These are phyloP conservation scores for Thymelicus lineola DNA, from an alignment of 2,888 invertebrate genomes.

Conservation along the genomic window DNA sequence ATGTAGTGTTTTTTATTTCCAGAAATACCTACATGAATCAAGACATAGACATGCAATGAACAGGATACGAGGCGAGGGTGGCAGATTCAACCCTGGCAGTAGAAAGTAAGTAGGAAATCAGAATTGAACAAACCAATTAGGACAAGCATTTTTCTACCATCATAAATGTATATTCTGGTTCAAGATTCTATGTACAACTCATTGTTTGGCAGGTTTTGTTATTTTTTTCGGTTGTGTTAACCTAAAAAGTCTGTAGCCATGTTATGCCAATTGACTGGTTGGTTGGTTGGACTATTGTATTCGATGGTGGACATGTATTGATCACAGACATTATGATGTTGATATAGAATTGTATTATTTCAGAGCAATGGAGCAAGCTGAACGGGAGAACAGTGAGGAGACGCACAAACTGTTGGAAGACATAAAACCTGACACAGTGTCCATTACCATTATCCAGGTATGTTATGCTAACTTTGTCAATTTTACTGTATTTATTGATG, in stretches of 20 bases:
- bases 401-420: conserved; percentile 60
- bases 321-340: too few relatives aligned
- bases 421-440: conserved; percentile 77
- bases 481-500: not conserved
- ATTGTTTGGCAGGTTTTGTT: too few relatives aligned
- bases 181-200: too few relatives aligned
- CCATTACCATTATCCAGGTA: conserved; percentile 80
- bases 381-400: conserved; percentile 48
- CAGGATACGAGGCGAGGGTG: conserved; percentile 97
- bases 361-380: conserved; percentile 63
- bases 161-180: too few relatives aligned
- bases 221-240: not conserved
- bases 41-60: conserved; percentile 99
- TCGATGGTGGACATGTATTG: too few relatives aligned
- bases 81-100: conserved; percentile 93
- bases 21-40: conserved; percentile 99
- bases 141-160: too few relatives aligned
- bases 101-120: conserved; percentile 72
- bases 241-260: too few relatives aligned
- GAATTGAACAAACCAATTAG: too few relatives aligned
- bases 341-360: conserved; percentile 36
- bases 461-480: not conserved
- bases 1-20: conserved; percentile 50
- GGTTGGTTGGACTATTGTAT: too few relatives aligned
- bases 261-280: too few relatives aligned